phyloP scores from a whole-genome alignment of 2,888 invertebrate genomes.

The Helicoverpa assulta region DNA sequence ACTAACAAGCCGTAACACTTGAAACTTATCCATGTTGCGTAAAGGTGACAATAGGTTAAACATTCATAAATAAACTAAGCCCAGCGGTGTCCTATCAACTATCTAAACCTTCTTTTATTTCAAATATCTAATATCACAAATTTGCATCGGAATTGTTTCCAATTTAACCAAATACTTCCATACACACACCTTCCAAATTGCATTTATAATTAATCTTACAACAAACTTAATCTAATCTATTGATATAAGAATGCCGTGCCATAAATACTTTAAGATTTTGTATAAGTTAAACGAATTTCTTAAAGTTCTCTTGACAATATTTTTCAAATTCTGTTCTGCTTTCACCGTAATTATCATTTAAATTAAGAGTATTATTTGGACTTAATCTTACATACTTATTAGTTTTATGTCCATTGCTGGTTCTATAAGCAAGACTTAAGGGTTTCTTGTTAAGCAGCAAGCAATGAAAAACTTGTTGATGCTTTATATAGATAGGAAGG shows the following conservation, averaged over 20 bases:
- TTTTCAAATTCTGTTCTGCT: slow-evolving; percentile 52
- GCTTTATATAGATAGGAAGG: slow-evolving; percentile 59
- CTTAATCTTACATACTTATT: slow-evolving; percentile 26
- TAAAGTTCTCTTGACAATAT: slow-evolving; percentile 25
- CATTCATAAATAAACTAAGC: slow-evolving; percentile 37
- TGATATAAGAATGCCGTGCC: slow-evolving; percentile 20
- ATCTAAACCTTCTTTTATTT: slow-evolving; percentile 32
- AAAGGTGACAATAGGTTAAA: slow-evolving; percentile 45
- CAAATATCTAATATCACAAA: slow-evolving; percentile 26
- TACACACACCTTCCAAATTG: slow-evolving; percentile 14
- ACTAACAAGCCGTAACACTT: neutral
- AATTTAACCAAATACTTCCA: slow-evolving; percentile 38
- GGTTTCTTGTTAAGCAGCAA: neutral
- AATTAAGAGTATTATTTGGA: slow-evolving; percentile 54
- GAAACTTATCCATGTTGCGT: slow-evolving; percentile 14
- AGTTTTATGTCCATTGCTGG: slow-evolving; percentile 19
- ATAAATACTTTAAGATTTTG: slow-evolving; percentile 11
- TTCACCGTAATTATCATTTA: slow-evolving; percentile 59
- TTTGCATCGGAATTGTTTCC: slow-evolving; percentile 58
- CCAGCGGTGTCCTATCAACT: slow-evolving; percentile 32
- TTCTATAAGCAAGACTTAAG: neutral
- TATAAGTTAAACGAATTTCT: slow-evolving; percentile 43
- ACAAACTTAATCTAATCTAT: slow-evolving; percentile 43
- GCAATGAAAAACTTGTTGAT: slow-evolving; percentile 39
- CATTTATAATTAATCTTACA: slow-evolving; percentile 54